phyloP scores from a whole-genome alignment of 2,113 vertebrate genomes.

The Ibidorhyncha struthersii region DNA sequence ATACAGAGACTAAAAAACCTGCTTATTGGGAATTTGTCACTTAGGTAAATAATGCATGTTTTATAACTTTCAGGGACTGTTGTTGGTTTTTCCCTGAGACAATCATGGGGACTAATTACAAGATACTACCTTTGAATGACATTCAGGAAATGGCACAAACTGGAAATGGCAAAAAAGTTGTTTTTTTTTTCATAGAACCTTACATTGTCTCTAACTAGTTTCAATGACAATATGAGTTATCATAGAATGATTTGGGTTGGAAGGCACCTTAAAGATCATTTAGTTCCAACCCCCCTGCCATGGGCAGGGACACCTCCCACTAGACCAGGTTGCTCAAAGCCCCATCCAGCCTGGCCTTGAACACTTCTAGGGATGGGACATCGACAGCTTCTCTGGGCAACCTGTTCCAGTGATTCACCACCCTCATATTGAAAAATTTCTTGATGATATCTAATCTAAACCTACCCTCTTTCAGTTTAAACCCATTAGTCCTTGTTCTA shows the following conservation, averaged over 20 bases:
- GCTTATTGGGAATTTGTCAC: constrained; percentile 5
- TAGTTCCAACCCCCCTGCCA: neutral
- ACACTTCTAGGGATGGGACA: neutral
- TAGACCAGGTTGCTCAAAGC: neutral
- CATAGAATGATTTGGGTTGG: neutral
- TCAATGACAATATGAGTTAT: neutral
- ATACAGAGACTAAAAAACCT: neutral
- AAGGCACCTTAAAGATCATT: neutral
- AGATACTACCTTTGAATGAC: neutral
- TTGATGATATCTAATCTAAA: neutral
- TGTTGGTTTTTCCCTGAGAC: neutral
- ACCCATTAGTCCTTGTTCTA: neutral
- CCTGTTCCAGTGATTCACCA: neutral
- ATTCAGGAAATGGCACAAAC: neutral
- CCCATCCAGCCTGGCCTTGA: neutral
- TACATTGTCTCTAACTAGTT: neutral
- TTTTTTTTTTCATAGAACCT: neutral
- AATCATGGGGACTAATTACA: neutral
- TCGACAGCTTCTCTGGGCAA: neutral
- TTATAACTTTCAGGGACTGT: neutral
- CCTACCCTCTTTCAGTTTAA: neutral
- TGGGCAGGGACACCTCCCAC: neutral
- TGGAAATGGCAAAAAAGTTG: neutral
- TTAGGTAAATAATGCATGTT: constrained; percentile 30
- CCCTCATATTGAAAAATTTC: neutral